Percentiles rank a stretch among this genome's conserved stretches.
phyloP scores from a whole-genome alignment of 2,113 vertebrate species.

The Phaethornis superciliosus region DNA sequence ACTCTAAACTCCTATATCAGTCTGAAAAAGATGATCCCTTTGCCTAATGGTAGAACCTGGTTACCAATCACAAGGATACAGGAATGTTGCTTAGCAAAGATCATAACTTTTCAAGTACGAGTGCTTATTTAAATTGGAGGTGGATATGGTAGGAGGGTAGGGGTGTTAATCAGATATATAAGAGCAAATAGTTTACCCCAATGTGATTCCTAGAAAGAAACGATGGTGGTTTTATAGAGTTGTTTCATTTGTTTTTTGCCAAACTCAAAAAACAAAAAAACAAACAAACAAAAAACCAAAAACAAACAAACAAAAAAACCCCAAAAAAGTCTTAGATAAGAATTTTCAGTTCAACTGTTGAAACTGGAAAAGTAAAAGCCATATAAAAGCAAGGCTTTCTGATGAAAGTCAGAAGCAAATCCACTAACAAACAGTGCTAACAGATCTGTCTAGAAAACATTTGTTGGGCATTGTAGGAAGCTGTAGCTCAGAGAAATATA shows the following conservation, averaged over 20 bases:
- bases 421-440: not conserved
- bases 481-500: not conserved
- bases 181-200: not conserved
- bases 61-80: not conserved
- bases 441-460: not conserved
- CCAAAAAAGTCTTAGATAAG: not conserved
- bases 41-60: not conserved
- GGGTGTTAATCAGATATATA: not conserved
- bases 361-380: not conserved
- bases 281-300: not conserved
- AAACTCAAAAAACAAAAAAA: no score
- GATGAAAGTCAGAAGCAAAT: not conserved
- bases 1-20: not conserved
- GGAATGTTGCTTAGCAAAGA: not conserved
- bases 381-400: not conserved
- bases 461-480: not conserved
- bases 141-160: not conserved
- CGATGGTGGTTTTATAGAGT: rapidly evolving
- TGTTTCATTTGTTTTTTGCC: not conserved
- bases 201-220: not conserved
- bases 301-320: not conserved
- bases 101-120: not conserved
- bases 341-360: not conserved
- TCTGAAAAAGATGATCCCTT: not conserved
- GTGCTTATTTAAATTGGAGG: not conserved